Base-by-base conservation (phyloP, 2,113 vertebrate genomes). In the Neoarius graeffei region DNA sequence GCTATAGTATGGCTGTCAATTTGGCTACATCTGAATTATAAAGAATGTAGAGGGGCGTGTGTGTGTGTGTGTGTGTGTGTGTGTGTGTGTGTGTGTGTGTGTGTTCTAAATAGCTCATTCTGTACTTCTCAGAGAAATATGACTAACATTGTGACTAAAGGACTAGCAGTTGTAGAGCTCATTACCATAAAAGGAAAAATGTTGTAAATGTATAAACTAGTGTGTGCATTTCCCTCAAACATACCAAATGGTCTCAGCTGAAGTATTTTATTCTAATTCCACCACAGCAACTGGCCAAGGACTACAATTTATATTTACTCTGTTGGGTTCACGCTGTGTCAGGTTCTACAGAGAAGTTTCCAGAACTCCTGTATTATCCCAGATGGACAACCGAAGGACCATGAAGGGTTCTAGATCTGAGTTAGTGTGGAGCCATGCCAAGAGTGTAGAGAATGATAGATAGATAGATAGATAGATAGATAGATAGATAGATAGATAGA, bases 1-100 rank as follows among this genome's bases (percentile, higher is more conserved):
- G 91, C 93, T 74, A 94, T 94, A 95, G 94, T 95, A 93, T 94
- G 93, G 90, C 93, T 94, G 91, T 94, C 94, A 94, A 90, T 91
- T 91, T 92, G 93, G 92, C 94, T 94, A 94, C 93, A 94, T 93
- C 95, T 94, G 92, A 95, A 94, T 94, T 89, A 93, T 93, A 93
- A 92, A 91, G 93, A 92, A 91, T 90, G 92, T 92, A 91, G 93
- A 94, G 90, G 92, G 93, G 60, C 23, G 85, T 86, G 86, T 86
- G 77, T 59, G 83, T 62, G 64, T 42, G 81, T 60, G 85, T 80
- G 59, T 80, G 86, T 59, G n/a, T n/a, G 48, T 82, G 85, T 69
- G 50, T 89, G 57, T 71, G 71, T 86, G 48, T 86, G 85, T 86
- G 86, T 81, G 62, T 69, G 86, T 52, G 50, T 83, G 85, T 69